Percentiles rank a stretch among this genome's conserved stretches.
phyloP scores from a whole-genome alignment of 64 coral and sea anemone species.

The Orbicella faveolata region DNA sequence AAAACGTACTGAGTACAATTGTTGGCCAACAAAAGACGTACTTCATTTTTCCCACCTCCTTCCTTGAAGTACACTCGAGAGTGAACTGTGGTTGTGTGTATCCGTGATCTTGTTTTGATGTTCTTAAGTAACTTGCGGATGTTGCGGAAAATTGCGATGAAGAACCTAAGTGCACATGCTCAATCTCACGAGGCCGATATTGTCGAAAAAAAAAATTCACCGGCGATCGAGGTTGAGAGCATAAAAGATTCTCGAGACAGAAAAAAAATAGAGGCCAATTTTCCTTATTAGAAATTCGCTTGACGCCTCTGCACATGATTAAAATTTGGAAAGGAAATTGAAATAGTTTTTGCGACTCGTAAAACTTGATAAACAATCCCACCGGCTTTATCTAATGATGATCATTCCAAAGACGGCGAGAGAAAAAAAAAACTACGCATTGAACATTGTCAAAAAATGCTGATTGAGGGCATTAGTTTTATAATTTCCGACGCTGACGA shows the following conservation, averaged over 20 bases:
- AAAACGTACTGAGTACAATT: background rate
- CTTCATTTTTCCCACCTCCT: background rate
- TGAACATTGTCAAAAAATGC: background rate
- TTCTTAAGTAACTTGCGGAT: background rate
- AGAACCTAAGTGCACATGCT: background rate
- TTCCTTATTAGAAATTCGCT: background rate
- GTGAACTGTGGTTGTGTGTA: background rate
- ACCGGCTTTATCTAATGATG: background rate
- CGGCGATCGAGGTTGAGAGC: background rate
- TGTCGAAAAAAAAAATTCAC: background rate
- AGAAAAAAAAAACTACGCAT: too few relatives aligned
- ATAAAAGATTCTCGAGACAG: background rate
- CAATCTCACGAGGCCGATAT: slow-evolving; percentile 2
- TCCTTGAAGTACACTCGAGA: background rate
- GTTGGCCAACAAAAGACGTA: background rate
- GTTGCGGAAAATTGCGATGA: background rate
- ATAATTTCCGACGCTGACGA: background rate
- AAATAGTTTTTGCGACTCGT: background rate
- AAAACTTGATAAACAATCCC: background rate
- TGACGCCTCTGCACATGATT: background rate
- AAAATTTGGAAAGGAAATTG: background rate
- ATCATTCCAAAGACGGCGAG: background rate
- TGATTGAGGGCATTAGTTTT: background rate
- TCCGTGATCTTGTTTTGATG: slow-evolving; percentile 36
- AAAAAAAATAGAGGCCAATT: background rate